Evolutionary conservation across 2,113 vertebrate species (phyloP).

Genomic region (human (Homo sapiens)): DNA sequence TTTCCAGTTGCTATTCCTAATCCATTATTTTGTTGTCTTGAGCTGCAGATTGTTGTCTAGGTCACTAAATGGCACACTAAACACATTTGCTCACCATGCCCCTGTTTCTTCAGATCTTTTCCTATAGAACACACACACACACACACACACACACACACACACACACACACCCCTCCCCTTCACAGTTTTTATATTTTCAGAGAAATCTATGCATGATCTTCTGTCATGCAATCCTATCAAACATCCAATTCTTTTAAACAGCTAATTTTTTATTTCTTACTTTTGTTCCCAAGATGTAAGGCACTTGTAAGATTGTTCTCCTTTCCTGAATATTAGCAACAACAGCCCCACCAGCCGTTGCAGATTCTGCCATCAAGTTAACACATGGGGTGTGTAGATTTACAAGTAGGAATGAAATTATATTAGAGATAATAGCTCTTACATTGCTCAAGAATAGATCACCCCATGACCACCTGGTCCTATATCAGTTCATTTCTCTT

Average conservation of each 20-base stretch:
- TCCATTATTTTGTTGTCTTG: slow-evolving; percentile 39
- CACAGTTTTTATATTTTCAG: background rate
- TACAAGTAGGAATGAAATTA: slow-evolving; percentile 58
- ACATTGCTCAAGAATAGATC: slow-evolving; percentile 53
- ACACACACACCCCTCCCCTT: background rate
- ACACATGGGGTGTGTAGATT: slow-evolving; percentile 46
- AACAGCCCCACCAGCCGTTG: background rate
- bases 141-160: accelerated
- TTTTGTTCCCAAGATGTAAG: background rate
- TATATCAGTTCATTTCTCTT: slow-evolving; percentile 53
- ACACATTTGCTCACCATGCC: background rate
- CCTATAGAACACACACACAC: background rate
- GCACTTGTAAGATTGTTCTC: background rate
- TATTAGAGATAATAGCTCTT: slow-evolving; percentile 59
- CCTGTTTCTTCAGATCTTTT: background rate
- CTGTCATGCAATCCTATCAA: background rate
- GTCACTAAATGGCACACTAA: background rate
- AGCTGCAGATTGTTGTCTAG: background rate
- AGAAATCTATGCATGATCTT: background rate
- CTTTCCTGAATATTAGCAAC: background rate
- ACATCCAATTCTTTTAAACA: background rate
- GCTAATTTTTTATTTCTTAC: background rate
- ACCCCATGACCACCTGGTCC: slow-evolving; percentile 54
- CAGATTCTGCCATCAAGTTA: background rate
- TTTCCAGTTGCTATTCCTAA: background rate